Evolutionary conservation across 2,888 invertebrate genomes (phyloP).

Genomic region (Synanthedon vespiformis): DNA sequence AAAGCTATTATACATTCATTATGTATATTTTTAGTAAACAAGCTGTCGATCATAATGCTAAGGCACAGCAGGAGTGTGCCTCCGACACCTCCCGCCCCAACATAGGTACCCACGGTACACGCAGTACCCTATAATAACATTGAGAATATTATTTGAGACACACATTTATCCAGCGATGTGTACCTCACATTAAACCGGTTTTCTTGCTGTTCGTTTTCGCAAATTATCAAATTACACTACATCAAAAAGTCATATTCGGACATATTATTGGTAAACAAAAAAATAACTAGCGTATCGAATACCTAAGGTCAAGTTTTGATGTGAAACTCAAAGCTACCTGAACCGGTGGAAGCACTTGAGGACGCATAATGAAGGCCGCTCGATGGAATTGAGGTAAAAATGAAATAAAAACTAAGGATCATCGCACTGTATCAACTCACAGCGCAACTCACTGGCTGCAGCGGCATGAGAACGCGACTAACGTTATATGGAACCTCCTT

Average conservation of each 20-base stretch:
- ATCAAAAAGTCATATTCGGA: conserved; percentile 51
- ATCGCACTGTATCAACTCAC: conserved; percentile 47
- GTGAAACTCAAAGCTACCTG: conserved; percentile 59
- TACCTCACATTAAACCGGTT: conserved; percentile 36
- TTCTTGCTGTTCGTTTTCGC: conserved; percentile 45
- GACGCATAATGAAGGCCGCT: conserved; percentile 61
- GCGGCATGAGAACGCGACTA: background rate
- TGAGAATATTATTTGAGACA: conserved; percentile 30
- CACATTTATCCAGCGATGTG: conserved; percentile 17
- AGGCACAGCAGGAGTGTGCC: conserved; percentile 53
- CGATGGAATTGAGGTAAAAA: conserved; percentile 54
- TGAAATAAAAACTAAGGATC: conserved; percentile 56
- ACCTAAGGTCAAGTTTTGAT: conserved; percentile 62
- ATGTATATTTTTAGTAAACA: conserved; percentile 72
- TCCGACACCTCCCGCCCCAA: conserved; percentile 50
- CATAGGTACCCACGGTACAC: conserved; percentile 18
- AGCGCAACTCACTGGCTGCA: background rate
- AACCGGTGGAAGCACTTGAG: conserved; percentile 54
- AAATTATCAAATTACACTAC: conserved; percentile 60
- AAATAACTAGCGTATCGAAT: conserved; percentile 59
- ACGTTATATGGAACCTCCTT: no score
- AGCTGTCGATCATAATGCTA: conserved; percentile 69
- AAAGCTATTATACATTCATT: conserved; percentile 67
- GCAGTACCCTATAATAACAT: conserved; percentile 29
- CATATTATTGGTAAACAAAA: conserved; percentile 46